Evolutionary conservation across 2,113 vertebrate species (phyloP).

Genomic region (Nanger granti): DNA sequence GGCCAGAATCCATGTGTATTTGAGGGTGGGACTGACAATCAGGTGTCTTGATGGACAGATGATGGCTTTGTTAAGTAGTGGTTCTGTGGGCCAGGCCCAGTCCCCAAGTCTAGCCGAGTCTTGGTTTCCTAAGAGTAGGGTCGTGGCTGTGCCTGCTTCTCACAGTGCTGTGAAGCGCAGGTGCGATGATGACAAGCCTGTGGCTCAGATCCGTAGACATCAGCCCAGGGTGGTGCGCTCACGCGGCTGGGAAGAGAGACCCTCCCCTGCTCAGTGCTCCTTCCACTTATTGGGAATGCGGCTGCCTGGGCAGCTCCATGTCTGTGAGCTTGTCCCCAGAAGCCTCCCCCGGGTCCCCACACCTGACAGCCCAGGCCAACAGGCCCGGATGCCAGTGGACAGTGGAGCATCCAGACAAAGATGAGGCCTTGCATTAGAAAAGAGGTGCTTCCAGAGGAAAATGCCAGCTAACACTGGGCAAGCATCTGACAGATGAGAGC

Average conservation of each 20-base stretch:
- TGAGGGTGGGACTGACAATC: neutral
- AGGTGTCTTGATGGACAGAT: neutral
- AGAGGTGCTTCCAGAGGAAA: neutral
- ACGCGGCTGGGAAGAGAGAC: fast-evolving
- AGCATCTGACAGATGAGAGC: neutral
- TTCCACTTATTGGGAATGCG: fast-evolving
- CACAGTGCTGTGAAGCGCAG: fast-evolving
- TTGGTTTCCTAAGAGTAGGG: neutral
- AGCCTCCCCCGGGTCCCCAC: neutral
- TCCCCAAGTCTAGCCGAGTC: neutral
- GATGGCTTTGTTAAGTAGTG: neutral
- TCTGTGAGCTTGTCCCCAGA: neutral
- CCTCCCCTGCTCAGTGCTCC: fast-evolving
- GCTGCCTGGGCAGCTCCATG: fast-evolving
- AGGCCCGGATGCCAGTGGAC: neutral
- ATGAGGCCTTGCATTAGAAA: neutral
- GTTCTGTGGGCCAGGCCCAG: neutral
- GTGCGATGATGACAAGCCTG: fast-evolving
- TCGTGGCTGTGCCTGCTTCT: fast-evolving
- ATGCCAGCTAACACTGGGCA: fast-evolving
- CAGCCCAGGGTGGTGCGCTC: neutral
- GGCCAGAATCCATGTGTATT: neutral
- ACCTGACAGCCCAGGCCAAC: neutral
- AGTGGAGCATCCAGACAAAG: neutral
- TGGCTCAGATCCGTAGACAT: fast-evolving